phyloP scores from a whole-genome alignment of 2,797 vertebrate genomes.

The Alosa sapidissima region DNA sequence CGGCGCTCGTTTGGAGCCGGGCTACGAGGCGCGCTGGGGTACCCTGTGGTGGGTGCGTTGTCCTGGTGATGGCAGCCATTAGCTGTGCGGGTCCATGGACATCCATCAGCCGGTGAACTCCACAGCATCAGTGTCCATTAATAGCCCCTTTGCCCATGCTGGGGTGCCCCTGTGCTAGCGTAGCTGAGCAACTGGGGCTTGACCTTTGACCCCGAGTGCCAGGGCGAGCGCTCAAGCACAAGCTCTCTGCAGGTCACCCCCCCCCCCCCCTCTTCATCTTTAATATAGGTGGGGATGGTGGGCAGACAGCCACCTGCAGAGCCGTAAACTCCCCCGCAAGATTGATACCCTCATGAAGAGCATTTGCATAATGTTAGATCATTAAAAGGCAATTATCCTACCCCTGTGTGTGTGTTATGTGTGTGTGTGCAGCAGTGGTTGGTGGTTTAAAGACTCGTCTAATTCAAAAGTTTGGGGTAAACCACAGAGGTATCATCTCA shows the following conservation, averaged over 20 bases:
- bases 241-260: background rate
- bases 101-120: constrained; percentile 13
- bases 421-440: background rate
- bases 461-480: constrained; percentile 16
- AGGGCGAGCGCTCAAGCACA: constrained; percentile 5
- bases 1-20: background rate
- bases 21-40: background rate
- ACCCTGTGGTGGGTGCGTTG: background rate
- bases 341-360: constrained; percentile 69
- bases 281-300: constrained; percentile 52
- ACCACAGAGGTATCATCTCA: background rate
- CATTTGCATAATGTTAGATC: constrained; percentile 79
- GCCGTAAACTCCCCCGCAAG: constrained; percentile 62
- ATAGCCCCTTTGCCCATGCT: background rate
- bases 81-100: background rate
- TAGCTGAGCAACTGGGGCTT: constrained; percentile 5
- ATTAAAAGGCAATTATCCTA: constrained; percentile 78
- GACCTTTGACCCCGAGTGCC: constrained; percentile 46
- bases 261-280: constrained; percentile 37
- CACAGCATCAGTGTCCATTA: background rate
- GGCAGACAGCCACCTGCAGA: constrained; percentile 59
- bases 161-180: background rate
- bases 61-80: background rate
- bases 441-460: constrained; percentile 10
- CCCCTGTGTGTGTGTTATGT: constrained; percentile 29